Percentiles rank a stretch among this genome's conserved stretches.
phyloP scores from a whole-genome alignment of 2,797 vertebrate species.

The Leptatherina wallacei region DNA sequence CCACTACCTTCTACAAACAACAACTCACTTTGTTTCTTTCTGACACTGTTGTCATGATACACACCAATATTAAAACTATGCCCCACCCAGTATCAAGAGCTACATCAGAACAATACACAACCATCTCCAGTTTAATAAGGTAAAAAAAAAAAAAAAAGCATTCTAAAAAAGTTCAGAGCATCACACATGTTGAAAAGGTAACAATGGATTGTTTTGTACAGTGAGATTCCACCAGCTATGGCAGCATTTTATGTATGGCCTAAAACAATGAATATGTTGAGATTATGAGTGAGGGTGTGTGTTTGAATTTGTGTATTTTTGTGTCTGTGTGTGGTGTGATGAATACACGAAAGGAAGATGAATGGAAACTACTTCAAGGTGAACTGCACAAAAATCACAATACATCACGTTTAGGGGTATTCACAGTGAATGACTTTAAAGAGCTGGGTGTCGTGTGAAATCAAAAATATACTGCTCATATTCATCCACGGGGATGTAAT shows the following conservation, averaged over 20 bases:
- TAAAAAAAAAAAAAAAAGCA: constrained; percentile 49
- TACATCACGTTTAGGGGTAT: constrained; percentile 67
- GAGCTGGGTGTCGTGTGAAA: constrained; percentile 58
- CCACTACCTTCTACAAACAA: constrained; percentile 72
- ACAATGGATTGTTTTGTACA: constrained; percentile 30
- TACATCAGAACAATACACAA: constrained; percentile 76
- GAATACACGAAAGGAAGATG: constrained; percentile 56
- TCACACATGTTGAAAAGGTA: constrained; percentile 49
- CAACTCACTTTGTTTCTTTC: constrained; percentile 53
- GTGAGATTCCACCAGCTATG: constrained; percentile 45
- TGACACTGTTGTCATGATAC: constrained; percentile 48
- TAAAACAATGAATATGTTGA: constrained; percentile 22
- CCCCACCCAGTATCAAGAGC: constrained; percentile 61
- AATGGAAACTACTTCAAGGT: constrained; percentile 69
- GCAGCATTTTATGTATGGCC: constrained; percentile 32
- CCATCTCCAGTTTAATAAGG: constrained; percentile 56
- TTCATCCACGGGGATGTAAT: constrained; percentile 39
- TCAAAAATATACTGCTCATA: constrained; percentile 55
- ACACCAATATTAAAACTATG: constrained; percentile 52
- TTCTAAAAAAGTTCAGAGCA: constrained; percentile 59
- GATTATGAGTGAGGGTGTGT: constrained; percentile 30
- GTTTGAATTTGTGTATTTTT: constrained; percentile 36
- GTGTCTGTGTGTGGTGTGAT: constrained; percentile 43
- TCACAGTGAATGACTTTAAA: constrained; percentile 68
- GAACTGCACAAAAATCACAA: constrained; percentile 77